Evolutionary conservation across 2,113 vertebrate species (phyloP).

Genomic region (Nycticebus coucang): DNA sequence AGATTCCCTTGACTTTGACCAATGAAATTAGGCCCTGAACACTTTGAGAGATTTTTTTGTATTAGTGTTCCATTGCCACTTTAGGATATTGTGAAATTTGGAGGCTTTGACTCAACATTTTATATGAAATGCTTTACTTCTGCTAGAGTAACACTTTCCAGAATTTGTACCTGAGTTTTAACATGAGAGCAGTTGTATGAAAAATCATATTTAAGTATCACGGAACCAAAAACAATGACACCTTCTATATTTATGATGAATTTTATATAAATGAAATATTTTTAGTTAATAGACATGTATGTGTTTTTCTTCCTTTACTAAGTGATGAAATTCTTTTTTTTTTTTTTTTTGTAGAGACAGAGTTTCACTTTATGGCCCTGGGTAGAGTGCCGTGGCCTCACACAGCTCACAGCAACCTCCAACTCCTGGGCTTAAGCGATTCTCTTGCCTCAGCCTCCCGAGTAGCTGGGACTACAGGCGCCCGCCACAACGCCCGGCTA

Average conservation of each 20-base stretch:
- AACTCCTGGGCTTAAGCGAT: too few relatives aligned
- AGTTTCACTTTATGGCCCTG: too few relatives aligned
- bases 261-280: neutral
- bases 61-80: neutral
- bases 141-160: neutral
- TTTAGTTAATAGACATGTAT: neutral
- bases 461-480: too few relatives aligned
- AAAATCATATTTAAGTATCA: conserved; percentile 24
- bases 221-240: neutral
- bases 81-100: conserved; percentile 26
- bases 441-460: too few relatives aligned
- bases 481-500: too few relatives aligned
- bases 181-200: conserved; percentile 6
- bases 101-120: neutral
- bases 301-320: conserved; percentile 33
- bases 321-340: neutral
- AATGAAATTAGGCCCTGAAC: neutral
- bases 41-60: neutral
- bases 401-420: too few relatives aligned
- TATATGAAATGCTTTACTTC: neutral
- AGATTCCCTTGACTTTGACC: conserved; percentile 1
- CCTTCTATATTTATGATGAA: neutral
- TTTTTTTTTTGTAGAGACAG: too few relatives aligned
- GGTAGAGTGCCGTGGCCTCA: too few relatives aligned
- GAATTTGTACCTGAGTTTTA: neutral